A percentile compares a stretch with the other conserved stretches of the same genome.
Evolutionary conservation across 2,113 vertebrate species (phyloP).

Genomic region (Notechis scutatus): DNA sequence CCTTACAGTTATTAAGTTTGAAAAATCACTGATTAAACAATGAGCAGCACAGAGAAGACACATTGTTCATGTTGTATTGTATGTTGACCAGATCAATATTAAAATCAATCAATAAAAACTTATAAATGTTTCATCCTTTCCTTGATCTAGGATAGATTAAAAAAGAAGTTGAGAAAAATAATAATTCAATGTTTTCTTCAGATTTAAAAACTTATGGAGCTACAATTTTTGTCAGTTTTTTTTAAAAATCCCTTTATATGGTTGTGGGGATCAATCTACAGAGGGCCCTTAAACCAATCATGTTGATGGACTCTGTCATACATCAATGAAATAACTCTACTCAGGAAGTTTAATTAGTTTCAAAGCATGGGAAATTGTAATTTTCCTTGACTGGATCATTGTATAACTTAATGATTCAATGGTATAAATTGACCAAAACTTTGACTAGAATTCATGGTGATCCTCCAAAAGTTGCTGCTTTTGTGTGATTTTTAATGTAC

Average conservation of each 20-base stretch:
- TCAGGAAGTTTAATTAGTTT: background rate
- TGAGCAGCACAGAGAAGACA: background rate
- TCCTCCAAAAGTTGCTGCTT: background rate
- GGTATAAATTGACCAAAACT: background rate
- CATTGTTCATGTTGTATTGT: background rate
- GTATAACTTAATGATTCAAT: background rate
- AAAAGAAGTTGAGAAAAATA: background rate
- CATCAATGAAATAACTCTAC: background rate
- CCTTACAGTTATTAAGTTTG: background rate
- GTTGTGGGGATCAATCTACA: background rate
- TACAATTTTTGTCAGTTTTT: background rate
- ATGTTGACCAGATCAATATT: background rate
- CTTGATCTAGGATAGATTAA: background rate
- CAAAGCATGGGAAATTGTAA: background rate
- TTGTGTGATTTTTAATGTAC: background rate
- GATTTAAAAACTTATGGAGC: background rate
- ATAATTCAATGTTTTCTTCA: background rate
- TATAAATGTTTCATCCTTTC: background rate
- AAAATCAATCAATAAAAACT: background rate
- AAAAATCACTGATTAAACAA: background rate
- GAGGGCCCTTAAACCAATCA: background rate
- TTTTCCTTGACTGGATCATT: background rate
- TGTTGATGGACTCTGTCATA: background rate
- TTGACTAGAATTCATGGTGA: background rate
- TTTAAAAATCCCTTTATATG: background rate